phyloP scores from a whole-genome alignment of 1,140 invertebrate genomes.

The Drosophila auraria region DNA sequence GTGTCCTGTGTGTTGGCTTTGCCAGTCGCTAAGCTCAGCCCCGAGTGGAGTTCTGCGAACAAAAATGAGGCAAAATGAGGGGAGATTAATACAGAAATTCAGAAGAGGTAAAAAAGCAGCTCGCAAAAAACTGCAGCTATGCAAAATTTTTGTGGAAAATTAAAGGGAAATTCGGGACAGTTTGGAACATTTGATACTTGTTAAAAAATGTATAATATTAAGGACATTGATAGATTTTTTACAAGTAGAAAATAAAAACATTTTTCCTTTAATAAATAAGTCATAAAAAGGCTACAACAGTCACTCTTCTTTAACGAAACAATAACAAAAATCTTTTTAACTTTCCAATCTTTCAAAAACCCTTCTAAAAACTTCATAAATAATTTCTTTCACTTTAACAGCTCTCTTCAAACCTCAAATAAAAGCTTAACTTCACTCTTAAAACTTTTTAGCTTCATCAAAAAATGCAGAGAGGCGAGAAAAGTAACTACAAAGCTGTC shows the following conservation, averaged over 20 bases:
- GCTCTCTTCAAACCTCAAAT: neutral
- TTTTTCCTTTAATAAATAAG: too few relatives aligned
- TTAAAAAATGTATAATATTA: neutral
- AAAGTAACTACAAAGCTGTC: neutral
- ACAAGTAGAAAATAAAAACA: too few relatives aligned
- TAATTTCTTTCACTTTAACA: too few relatives aligned
- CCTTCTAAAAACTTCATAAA: too few relatives aligned
- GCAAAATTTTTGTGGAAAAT: neutral
- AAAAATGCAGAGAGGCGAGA: neutral
- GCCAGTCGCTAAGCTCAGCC: constrained; percentile 7
- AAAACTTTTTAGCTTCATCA: neutral
- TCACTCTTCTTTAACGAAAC: too few relatives aligned
- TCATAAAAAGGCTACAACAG: too few relatives aligned
- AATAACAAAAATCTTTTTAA: too few relatives aligned
- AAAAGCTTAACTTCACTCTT: neutral
- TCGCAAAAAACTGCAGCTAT: neutral
- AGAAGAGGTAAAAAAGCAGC: neutral
- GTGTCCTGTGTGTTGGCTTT: constrained; percentile 9
- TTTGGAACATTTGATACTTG: neutral
- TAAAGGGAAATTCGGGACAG: neutral
- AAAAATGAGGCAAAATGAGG: neutral
- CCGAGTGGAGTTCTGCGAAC: constrained; percentile 35
- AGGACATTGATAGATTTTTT: too few relatives aligned
- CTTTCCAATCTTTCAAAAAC: too few relatives aligned
- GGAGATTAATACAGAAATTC: neutral